Evolutionary conservation across 2,113 vertebrate genomes (phyloP), one percentile per base, ranked within the genome.

Genomic region (Baryphthengus martii): DNA sequence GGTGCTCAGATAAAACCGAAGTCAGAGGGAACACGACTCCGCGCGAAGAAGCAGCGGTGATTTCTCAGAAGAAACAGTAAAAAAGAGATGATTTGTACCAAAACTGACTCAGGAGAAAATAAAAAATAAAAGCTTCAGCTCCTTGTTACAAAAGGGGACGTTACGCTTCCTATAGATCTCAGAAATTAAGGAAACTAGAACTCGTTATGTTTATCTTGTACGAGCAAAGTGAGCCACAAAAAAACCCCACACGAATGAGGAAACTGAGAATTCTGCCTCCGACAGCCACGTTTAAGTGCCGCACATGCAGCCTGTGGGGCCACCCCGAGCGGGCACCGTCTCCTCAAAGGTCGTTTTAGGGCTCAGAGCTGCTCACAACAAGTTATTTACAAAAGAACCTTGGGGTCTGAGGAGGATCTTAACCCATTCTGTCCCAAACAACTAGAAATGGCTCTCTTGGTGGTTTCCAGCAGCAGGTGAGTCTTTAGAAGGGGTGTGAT

Each of bases 131-230:
- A 28, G 21, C 68, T 49, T n/a, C 5, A 56, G 29, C 39, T 52
- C 31, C 50, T 35, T 3, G 17, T 28, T n/a, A 23, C 40, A 9
- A 31, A 73, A 71, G 13, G 5, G 7, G 52, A 19, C 8, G 7
- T 14, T 3, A 13, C 6, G 1, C 26, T 35, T 31, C 52, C 37
- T 47, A 8, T 1, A 14, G 42, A 7, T 13, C 7, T 33, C 18
- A 7, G 2, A 28, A 37, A 10, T 17, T 21, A 35, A 1, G 18
- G 47, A 1, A 23, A 58, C 11, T 3, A 0, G 1, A 28, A 17
- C 31, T 33, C 4, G 1, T 5, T 2, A 5, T 25, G 26, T 12
- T 35, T 16, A 35, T 11, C 39, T 7, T 4, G 9, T 7, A 40
- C 6, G 17, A 66, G 52, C 58, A 90, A 67, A 42, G 28, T 1